phyloP scores from a whole-genome alignment of 2,113 vertebrate genomes.

The Irena cyanogastra region DNA sequence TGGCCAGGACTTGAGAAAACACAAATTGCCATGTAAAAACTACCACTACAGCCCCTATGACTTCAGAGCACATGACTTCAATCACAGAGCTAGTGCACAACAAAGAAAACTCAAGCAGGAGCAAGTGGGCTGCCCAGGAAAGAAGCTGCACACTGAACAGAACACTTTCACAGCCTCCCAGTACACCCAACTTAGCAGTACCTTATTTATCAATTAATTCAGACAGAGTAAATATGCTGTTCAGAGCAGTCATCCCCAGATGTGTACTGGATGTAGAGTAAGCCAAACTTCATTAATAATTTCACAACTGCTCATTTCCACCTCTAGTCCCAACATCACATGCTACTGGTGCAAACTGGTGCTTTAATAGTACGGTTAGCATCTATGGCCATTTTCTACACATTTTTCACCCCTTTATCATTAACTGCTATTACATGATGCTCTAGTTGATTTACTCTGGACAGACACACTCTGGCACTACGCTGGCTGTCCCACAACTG shows the following conservation, averaged over 20 bases:
- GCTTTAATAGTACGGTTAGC: not conserved
- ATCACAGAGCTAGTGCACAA: not conserved
- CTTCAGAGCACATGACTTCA: not conserved
- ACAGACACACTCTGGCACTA: not conserved
- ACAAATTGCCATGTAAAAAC: not conserved
- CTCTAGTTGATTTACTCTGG: not conserved
- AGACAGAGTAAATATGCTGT: not conserved
- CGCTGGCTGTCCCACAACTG: not conserved
- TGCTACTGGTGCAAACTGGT: no score
- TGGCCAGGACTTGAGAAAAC: not conserved
- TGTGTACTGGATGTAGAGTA: not conserved
- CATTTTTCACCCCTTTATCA: not conserved
- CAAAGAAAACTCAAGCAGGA: not conserved
- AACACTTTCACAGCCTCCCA: not conserved
- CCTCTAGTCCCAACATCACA: not conserved
- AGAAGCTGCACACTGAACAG: not conserved
- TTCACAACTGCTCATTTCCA: not conserved
- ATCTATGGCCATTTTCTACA: not conserved
- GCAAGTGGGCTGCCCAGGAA: not conserved
- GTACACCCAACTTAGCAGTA: not conserved
- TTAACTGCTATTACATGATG: not conserved
- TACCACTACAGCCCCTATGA: not conserved
- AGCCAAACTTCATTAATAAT: not conserved
- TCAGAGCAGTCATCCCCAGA: not conserved
- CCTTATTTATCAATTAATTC: not conserved